phyloP scores from a whole-genome alignment of 2,113 vertebrate genomes.

The Poeciliopsis turrubarensis region DNA sequence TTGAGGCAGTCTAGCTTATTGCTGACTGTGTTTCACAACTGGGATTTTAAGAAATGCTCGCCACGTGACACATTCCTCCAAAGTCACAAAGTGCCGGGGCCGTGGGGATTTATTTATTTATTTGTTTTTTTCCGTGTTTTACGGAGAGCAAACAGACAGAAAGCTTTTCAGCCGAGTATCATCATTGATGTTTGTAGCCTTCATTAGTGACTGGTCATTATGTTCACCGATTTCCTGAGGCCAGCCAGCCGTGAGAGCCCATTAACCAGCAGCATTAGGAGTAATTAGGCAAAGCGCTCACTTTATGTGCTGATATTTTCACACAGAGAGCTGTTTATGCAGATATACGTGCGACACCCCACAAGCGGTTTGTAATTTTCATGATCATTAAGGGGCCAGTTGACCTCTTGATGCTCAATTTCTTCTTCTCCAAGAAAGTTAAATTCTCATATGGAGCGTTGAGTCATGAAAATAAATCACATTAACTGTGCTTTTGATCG shows the following conservation, averaged over 20 bases:
- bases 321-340: slow-evolving; percentile 32
- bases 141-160: slow-evolving; percentile 22
- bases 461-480: slow-evolving; percentile 9
- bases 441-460: neutral
- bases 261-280: slow-evolving; percentile 68
- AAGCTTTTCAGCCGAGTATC: slow-evolving; percentile 44
- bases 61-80: slow-evolving; percentile 20
- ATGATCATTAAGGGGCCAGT: slow-evolving; percentile 16
- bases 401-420: slow-evolving; percentile 28
- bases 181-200: slow-evolving; percentile 71
- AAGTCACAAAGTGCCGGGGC: neutral
- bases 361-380: slow-evolving; percentile 24
- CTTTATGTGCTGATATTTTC: slow-evolving; percentile 45
- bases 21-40: slow-evolving; percentile 60
- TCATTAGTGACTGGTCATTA: slow-evolving; percentile 83
- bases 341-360: slow-evolving; percentile 19
- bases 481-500: neutral
- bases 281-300: slow-evolving; percentile 65
- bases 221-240: slow-evolving; percentile 73
- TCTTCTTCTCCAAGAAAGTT: slow-evolving; percentile 16
- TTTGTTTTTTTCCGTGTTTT: neutral
- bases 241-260: slow-evolving; percentile 54
- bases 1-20: slow-evolving; percentile 69
- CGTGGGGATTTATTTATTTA: neutral
- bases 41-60: slow-evolving; percentile 40